phyloP scores from a whole-genome alignment of 2,113 vertebrate genomes.

The Cinclus cinclus region DNA sequence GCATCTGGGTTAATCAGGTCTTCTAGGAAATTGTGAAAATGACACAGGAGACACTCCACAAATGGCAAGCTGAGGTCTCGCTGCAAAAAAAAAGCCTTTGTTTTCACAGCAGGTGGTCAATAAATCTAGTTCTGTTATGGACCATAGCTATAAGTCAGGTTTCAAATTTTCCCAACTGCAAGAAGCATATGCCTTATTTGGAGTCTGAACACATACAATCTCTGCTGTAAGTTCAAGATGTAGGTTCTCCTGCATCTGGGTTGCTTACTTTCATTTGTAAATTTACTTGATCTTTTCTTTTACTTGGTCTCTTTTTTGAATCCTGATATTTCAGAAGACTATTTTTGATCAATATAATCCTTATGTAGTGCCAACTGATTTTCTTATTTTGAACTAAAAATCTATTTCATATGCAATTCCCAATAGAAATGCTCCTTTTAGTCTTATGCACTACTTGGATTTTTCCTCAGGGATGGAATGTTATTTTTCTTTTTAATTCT shows the following conservation, averaged over 20 bases:
- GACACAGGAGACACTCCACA: neutral
- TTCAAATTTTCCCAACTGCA: neutral
- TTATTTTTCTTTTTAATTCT: conserved; percentile 56
- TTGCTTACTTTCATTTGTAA: neutral
- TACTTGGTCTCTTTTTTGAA: neutral
- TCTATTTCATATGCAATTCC: conserved; percentile 40
- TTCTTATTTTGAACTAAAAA: conserved; percentile 36
- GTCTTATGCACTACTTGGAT: neutral
- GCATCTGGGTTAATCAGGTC: neutral
- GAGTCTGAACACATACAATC: neutral
- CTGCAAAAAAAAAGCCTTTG: neutral
- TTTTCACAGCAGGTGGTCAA: neutral
- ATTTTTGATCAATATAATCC: conserved; percentile 29
- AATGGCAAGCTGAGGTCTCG: neutral
- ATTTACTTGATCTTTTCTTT: neutral
- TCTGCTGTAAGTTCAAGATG: neutral
- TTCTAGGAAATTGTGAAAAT: conserved; percentile 16
- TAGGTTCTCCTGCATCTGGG: neutral
- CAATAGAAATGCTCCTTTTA: conserved; percentile 2
- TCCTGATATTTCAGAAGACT: neutral
- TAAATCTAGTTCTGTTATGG: neutral
- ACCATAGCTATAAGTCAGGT: neutral
- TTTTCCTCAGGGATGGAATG: conserved; percentile 11
- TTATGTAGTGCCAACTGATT: neutral
- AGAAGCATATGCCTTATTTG: neutral